Evolutionary conservation across 2,888 invertebrate genomes (phyloP).

Genomic region (Agrochola macilenta): DNA sequence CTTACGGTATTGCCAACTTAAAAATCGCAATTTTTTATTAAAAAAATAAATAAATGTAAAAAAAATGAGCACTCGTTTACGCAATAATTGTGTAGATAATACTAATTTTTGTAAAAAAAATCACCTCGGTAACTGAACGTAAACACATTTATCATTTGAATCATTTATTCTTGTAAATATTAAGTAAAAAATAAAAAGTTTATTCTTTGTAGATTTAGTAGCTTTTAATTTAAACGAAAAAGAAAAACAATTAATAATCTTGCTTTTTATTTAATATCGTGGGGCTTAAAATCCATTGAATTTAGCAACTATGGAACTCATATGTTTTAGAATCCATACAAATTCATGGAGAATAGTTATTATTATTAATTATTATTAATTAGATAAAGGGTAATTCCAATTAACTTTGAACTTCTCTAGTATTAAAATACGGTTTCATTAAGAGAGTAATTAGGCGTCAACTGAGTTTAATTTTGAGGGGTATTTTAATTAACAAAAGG

Average conservation of each 20-base stretch:
- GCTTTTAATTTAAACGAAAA: conserved; percentile 77
- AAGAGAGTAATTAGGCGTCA: conserved; percentile 41
- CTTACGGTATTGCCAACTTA: conserved; percentile 47
- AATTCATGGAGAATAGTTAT: conserved; percentile 69
- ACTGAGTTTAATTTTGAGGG: conserved; percentile 14
- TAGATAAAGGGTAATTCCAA: conserved; percentile 48
- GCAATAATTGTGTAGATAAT: conserved; percentile 59
- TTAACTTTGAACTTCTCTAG: conserved; percentile 39
- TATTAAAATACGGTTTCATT: conserved; percentile 36
- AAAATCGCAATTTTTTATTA: conserved; percentile 26
- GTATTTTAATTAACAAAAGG: conserved; percentile 26
- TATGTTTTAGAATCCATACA: conserved; percentile 82
- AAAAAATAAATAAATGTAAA: conserved; percentile 46
- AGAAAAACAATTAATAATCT: conserved; percentile 61
- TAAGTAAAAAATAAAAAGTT: conserved; percentile 76
- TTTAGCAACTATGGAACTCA: conserved; percentile 80
- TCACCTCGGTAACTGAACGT: conserved; percentile 51
- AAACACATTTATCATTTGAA: conserved; percentile 62
- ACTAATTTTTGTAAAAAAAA: conserved; percentile 53
- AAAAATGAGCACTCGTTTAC: conserved; percentile 49
- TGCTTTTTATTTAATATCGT: conserved; percentile 72
- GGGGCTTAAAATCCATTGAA: conserved; percentile 78
- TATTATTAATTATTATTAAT: conserved; percentile 44
- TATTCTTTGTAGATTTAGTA: conserved; percentile 75
- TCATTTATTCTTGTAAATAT: conserved; percentile 81